Evolutionary conservation across 2,113 vertebrate genomes (phyloP).

Genomic region (Tautogolabrus adspersus): DNA sequence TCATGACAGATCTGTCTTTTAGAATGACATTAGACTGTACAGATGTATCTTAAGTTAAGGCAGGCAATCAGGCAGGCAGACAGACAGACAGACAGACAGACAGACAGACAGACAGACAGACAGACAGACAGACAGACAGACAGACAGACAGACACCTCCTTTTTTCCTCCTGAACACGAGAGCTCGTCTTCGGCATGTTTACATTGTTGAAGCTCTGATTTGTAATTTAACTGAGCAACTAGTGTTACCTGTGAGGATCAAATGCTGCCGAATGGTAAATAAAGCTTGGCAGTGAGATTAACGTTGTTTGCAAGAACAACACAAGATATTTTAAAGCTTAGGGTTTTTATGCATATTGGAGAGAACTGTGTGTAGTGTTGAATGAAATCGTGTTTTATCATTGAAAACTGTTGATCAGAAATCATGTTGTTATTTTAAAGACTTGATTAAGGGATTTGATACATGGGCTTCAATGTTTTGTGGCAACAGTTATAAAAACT

Average conservation of each 20-base stretch:
- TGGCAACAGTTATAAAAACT: no score
- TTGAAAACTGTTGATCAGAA: not conserved
- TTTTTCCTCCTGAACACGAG: not conserved
- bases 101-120: no score
- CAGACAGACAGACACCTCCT: not conserved
- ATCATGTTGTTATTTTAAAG: not conserved
- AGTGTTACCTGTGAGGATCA: not conserved
- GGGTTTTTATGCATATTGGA: not conserved
- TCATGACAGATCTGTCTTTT: no score
- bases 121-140: no score
- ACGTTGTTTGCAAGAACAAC: not conserved
- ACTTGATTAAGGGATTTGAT: not conserved
- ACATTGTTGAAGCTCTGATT: not conserved
- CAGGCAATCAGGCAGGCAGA: no score
- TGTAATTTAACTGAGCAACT: not conserved
- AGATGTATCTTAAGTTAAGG: no score
- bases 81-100: no score
- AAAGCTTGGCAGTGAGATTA: not conserved
- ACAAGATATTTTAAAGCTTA: not conserved
- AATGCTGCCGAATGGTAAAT: not conserved
- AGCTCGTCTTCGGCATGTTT: not conserved
- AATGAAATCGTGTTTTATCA: not conserved
- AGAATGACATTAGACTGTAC: no score
- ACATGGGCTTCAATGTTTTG: not conserved
- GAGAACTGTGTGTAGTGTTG: not conserved